Percentiles rank a stretch among this genome's conserved stretches.
phyloP scores from a whole-genome alignment of 2,888 invertebrate species.

The Anodontia alba region DNA sequence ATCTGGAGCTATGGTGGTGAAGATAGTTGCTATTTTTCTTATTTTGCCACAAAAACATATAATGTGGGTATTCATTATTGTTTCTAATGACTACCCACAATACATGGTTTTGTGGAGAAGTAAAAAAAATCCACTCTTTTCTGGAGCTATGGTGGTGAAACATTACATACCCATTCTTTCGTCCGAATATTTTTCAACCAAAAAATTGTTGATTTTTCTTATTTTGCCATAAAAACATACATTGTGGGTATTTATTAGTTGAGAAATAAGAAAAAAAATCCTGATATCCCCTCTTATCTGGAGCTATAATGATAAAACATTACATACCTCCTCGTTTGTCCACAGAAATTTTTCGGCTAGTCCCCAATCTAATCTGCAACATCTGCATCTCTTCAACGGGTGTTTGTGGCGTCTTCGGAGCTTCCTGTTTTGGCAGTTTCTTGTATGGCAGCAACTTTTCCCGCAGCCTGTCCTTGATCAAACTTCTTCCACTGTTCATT shows the following conservation, averaged over 20 bases:
- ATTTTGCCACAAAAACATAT: too few relatives aligned
- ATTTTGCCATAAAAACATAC: too few relatives aligned
- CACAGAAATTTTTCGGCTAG: background rate
- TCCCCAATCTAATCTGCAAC: background rate
- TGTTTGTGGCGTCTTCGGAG: conserved; percentile 16
- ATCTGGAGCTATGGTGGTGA: too few relatives aligned
- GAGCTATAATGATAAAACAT: background rate
- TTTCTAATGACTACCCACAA: too few relatives aligned
- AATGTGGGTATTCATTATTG: too few relatives aligned
- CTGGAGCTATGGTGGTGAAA: too few relatives aligned
- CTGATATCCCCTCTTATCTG: background rate
- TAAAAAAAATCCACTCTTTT: too few relatives aligned
- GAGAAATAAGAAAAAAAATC: background rate
- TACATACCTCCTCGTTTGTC: background rate
- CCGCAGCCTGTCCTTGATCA: conserved; percentile 28
- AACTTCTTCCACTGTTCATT: conserved; percentile 20
- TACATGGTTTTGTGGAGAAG: too few relatives aligned
- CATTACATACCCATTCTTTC: too few relatives aligned
- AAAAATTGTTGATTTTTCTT: too few relatives aligned
- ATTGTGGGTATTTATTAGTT: background rate
- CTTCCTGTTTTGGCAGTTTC: conserved; percentile 21
- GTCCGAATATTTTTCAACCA: too few relatives aligned
- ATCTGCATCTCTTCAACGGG: conserved; percentile 22
- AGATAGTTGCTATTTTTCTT: too few relatives aligned
- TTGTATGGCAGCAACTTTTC: conserved; percentile 36